phyloP scores from a whole-genome alignment of 2,113 vertebrate species.

The Phaetusa simplex region DNA sequence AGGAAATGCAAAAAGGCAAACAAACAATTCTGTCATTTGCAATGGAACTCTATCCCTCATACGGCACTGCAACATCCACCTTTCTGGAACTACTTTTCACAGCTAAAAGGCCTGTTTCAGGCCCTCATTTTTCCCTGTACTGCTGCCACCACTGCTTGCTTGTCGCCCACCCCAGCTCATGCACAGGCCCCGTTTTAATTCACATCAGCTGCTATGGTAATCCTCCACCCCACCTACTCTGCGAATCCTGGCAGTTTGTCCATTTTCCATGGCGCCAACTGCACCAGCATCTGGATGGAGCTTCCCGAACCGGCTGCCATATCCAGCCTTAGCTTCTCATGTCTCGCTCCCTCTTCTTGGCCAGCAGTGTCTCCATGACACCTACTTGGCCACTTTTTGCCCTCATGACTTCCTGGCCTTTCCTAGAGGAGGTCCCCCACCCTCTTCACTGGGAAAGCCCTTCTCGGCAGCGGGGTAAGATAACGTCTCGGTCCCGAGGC shows the following conservation, averaged over 20 bases:
- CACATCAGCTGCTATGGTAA: accelerated
- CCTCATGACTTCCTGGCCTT: neutral
- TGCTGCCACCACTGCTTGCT: neutral
- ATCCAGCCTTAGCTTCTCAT: neutral
- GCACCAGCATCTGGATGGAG: neutral
- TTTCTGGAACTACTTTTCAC: neutral
- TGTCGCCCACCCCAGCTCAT: neutral
- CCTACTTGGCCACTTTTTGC: neutral
- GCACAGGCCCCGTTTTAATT: no score
- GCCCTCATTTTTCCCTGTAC: accelerated
- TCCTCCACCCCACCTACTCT: neutral
- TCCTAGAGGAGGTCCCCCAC: neutral
- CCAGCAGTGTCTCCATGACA: neutral
- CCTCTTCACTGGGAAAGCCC: neutral
- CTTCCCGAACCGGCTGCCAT: neutral
- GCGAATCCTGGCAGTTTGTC: neutral
- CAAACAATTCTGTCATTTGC: neutral
- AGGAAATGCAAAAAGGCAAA: neutral
- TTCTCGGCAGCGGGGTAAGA: neutral
- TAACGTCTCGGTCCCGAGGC: neutral
- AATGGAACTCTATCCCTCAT: neutral
- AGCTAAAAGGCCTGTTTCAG: neutral
- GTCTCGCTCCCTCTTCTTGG: neutral
- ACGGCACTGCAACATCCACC: neutral
- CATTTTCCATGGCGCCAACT: neutral